Conservation (phyloP, 2,888 invertebrate species). For the Sphinx pinastri region DNA sequence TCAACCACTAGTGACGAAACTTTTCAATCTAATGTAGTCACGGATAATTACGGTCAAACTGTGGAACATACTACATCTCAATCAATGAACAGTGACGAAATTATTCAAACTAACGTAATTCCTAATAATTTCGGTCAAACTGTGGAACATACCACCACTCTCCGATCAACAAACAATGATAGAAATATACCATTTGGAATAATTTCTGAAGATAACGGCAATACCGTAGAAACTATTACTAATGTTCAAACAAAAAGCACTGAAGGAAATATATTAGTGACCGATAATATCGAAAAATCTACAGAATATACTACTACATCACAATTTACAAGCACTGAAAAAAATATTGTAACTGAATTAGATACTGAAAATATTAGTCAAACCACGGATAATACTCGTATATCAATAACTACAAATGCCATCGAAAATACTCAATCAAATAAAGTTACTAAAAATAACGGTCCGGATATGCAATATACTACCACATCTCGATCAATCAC, state of each 20-base stretch:
- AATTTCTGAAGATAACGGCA: not conserved
- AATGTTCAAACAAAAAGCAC: not conserved
- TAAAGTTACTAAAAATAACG: not conserved
- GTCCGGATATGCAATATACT: not conserved
- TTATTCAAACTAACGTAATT: too few relatives aligned
- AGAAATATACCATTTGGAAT: not conserved
- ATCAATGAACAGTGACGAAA: too few relatives aligned
- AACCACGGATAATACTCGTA: not conserved
- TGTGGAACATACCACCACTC: too few relatives aligned
- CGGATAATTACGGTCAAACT: not conserved
- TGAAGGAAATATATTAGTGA: not conserved
- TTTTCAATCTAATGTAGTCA: not conserved
- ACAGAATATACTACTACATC: not conserved
- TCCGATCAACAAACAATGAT: not conserved
- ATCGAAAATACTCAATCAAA: not conserved
- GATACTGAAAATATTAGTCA: not conserved
- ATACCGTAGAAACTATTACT: not conserved
- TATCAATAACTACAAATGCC: not conserved
- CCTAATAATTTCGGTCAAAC: too few relatives aligned
- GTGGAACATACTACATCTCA: not conserved
- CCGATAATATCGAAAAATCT: too few relatives aligned
- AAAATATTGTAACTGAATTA: not conserved
- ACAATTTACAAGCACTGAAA: not conserved
- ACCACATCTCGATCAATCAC: not conserved
- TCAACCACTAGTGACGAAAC: not conserved